Conservation (phyloP, 2,797 vertebrate genomes). For the Cossypha polioptera region DNA sequence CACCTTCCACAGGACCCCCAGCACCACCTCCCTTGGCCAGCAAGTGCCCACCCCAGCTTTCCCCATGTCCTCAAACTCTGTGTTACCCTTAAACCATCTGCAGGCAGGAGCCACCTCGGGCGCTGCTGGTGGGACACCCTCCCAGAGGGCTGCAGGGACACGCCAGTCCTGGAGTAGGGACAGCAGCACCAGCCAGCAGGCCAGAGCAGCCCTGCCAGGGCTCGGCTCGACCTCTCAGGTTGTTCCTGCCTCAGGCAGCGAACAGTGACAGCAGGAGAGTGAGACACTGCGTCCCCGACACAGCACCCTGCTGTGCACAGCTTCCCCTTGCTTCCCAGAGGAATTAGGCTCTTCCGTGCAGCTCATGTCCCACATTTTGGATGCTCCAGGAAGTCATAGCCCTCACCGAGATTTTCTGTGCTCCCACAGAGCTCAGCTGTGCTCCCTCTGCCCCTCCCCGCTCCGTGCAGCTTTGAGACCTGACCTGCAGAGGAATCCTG, state of each 20-base stretch:
- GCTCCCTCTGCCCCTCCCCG: fast-evolving
- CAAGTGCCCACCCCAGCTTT: fast-evolving
- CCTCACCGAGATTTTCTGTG: neutral
- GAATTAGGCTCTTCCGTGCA: fast-evolving
- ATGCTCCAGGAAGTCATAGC: fast-evolving
- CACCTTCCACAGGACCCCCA: fast-evolving
- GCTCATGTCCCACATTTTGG: fast-evolving
- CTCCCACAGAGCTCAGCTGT: neutral
- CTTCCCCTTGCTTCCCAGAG: neutral
- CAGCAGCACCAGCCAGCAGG: fast-evolving
- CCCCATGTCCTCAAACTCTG: fast-evolving
- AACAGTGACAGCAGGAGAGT: neutral
- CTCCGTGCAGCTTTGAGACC: neutral
- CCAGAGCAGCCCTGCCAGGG: neutral
- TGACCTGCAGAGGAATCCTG: neutral
- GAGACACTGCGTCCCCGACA: neutral
- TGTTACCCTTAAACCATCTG: fast-evolving
- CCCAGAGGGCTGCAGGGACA: neutral
- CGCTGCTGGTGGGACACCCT: neutral
- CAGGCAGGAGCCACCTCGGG: fast-evolving
- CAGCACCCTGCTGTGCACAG: fast-evolving
- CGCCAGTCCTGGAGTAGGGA: fast-evolving
- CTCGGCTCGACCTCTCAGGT: neutral
- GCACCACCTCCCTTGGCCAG: neutral
- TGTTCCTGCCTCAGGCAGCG: neutral